Evolutionary conservation across 2,797 vertebrate species (phyloP).

Genomic region (Pangasius sanitwongsei): DNA sequence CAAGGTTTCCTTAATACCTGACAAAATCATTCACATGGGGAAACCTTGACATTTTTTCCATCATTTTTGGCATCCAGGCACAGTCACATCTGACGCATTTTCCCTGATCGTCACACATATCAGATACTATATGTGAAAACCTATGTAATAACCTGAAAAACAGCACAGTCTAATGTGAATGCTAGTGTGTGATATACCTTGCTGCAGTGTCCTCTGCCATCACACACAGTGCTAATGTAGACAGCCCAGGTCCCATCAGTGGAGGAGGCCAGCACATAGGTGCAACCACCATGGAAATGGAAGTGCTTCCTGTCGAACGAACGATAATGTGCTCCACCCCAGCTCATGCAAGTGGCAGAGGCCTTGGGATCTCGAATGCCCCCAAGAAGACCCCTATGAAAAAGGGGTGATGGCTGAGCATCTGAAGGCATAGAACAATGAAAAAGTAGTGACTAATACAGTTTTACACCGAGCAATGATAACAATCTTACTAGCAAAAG

Average conservation of each 20-base stretch:
- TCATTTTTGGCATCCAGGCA: not conserved
- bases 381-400: conserved; percentile 65
- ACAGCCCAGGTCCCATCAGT: conserved; percentile 83
- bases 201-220: conserved; percentile 67
- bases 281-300: conserved; percentile 83
- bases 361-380: conserved; percentile 63
- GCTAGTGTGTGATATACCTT: conserved; percentile 68
- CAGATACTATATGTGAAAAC: too few relatives aligned
- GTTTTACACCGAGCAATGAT: not conserved
- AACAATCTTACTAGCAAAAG: not conserved
- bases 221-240: conserved; percentile 72
- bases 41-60: not conserved
- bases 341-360: conserved; percentile 79
- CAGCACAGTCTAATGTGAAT: not conserved
- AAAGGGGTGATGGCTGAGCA: conserved; percentile 68
- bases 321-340: conserved; percentile 84
- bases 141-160: not conserved
- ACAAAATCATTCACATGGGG: not conserved
- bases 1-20: not conserved
- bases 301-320: conserved; percentile 88
- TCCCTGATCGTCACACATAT: not conserved
- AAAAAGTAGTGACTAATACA: not conserved
- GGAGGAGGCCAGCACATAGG: conserved; percentile 80
- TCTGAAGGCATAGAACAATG: conserved; percentile 59
- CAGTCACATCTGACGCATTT: not conserved